These are phyloP conservation scores for Taurulus bubalis DNA, from an alignment of 2,113 vertebrate species.

Conservation along the genomic window DNA sequence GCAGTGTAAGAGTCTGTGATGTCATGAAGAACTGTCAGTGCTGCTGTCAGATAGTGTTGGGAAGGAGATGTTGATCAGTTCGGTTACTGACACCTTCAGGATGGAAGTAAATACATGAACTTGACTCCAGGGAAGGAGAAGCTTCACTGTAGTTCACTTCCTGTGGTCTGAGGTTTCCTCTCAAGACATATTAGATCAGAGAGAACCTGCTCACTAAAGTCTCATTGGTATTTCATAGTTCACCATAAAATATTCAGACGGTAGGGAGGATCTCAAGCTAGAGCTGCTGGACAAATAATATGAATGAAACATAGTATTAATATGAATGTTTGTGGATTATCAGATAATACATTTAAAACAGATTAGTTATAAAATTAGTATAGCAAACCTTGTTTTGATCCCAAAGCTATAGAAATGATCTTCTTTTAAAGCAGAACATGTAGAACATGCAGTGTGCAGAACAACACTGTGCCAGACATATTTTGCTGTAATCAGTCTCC, in stretches of 20 bases:
- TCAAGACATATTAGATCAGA: background rate
- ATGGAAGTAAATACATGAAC: too few species aligned
- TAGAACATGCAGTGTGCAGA: background rate
- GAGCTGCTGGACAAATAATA: background rate
- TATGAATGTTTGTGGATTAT: constrained; percentile 1
- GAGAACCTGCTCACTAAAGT: background rate
- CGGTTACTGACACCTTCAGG: too few species aligned
- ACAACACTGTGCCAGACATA: background rate
- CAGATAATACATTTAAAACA: background rate
- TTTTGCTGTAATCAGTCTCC: background rate
- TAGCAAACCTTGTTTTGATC: background rate
- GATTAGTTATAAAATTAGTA: background rate
- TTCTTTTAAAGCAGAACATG: background rate
- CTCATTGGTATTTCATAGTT: background rate
- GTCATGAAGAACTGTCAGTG: background rate
- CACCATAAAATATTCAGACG: background rate
- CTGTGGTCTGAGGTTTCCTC: background rate
- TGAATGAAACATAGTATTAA: too few species aligned
- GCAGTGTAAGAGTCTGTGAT: background rate
- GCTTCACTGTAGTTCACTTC: too few species aligned
- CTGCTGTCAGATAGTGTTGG: background rate
- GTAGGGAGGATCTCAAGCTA: background rate
- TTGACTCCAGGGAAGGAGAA: too few species aligned
- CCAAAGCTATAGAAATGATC: background rate
- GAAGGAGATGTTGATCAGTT: too few species aligned